phyloP scores from a whole-genome alignment of 2,888 invertebrate species.

The Drosophila melanosoma region DNA sequence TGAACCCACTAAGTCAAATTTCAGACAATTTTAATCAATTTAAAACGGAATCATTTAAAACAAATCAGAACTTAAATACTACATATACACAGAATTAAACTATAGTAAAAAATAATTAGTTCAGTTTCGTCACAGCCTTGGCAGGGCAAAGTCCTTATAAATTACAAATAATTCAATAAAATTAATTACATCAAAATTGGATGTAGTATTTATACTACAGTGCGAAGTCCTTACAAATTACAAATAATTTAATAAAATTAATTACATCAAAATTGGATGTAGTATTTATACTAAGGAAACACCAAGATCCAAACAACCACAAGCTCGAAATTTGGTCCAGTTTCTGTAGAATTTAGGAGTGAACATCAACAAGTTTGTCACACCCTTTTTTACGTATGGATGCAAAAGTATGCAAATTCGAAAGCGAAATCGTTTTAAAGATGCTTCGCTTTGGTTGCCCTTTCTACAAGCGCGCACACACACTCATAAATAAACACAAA shows the following conservation, averaged over 20 bases:
- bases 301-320: not conserved
- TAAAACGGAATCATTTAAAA: not conserved
- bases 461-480: not conserved
- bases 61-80: not conserved
- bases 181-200: not conserved
- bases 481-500: not conserved
- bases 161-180: not conserved
- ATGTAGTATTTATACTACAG: not conserved
- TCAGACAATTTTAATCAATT: not conserved
- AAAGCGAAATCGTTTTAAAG: slow-evolving; percentile 22
- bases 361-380: not conserved
- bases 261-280: not conserved
- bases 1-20: not conserved
- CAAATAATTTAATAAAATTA: not conserved
- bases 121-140: not conserved
- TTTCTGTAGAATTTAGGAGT: not conserved
- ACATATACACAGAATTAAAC: not conserved
- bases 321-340: not conserved
- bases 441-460: slow-evolving; percentile 18
- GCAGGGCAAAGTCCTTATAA: not conserved
- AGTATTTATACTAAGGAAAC: not conserved
- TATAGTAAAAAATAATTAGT: not conserved
- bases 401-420: slow-evolving; percentile 24
- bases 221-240: not conserved
- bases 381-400: not conserved